phyloP scores from a whole-genome alignment of 2,888 invertebrate genomes.

The Melieria picta region DNA sequence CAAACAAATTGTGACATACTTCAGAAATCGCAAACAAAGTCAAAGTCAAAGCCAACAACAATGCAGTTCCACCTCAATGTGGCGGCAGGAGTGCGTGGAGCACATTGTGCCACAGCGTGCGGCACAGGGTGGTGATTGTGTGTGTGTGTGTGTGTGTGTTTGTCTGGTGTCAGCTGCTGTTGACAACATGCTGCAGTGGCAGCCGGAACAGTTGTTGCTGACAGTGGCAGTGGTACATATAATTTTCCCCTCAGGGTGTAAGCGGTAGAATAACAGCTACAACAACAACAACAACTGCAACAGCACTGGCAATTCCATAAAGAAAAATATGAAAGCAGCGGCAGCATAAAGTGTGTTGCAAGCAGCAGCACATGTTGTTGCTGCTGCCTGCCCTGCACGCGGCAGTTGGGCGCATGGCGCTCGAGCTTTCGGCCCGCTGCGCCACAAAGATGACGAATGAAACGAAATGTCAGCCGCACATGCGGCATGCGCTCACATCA shows the following conservation, averaged over 20 bases:
- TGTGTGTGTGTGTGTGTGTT: conserved; percentile 7
- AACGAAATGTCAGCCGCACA: conserved; percentile 62
- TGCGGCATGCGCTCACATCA: conserved; percentile 37
- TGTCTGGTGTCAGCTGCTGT: conserved; percentile 42
- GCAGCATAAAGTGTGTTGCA: not conserved
- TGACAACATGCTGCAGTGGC: conserved; percentile 37
- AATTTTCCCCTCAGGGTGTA: not conserved
- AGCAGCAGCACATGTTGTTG: conserved; percentile 1
- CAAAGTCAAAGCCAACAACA: too few species aligned
- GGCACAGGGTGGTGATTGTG: too few species aligned
- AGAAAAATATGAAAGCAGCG: conserved; percentile 3
- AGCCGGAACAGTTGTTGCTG: conserved; percentile 1
- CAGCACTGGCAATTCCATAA: conserved; percentile 2
- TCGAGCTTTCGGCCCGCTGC: not conserved
- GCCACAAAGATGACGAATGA: conserved; percentile 59
- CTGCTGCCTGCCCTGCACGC: not conserved
- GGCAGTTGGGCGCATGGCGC: not conserved
- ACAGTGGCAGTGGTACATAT: too few species aligned
- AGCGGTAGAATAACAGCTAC: conserved; percentile 10
- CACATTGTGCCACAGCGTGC: too few species aligned
- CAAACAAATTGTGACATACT: too few species aligned
- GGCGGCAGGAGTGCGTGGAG: too few species aligned
- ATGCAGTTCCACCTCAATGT: too few species aligned
- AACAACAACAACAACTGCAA: conserved; percentile 23
- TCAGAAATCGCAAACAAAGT: too few species aligned